phyloP scores from a whole-genome alignment of 2,888 invertebrate species.

The Synanthedon vespiformis region DNA sequence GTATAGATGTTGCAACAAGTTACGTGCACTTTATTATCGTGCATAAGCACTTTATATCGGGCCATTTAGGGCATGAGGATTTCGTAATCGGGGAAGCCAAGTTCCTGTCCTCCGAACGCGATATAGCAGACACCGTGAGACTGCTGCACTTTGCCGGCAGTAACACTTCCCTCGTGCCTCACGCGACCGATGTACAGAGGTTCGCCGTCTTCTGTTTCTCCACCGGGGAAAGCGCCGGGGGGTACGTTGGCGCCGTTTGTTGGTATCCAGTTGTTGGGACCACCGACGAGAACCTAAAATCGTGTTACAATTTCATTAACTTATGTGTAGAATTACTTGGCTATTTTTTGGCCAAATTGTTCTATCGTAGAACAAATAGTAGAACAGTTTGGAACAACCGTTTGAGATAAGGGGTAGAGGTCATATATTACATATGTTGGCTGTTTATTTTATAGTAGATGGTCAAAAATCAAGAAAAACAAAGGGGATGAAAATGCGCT shows the following conservation, averaged over 20 bases:
- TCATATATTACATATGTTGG: too few relatives aligned
- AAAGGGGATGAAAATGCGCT: too few relatives aligned
- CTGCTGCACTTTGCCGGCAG: slow-evolving; percentile 86
- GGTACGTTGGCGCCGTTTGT: slow-evolving; percentile 77
- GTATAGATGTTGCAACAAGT: too few relatives aligned
- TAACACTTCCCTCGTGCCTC: slow-evolving; percentile 80
- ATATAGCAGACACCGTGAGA: slow-evolving; percentile 87
- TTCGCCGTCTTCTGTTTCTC: slow-evolving; percentile 82
- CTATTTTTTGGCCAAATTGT: too few relatives aligned
- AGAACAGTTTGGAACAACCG: too few relatives aligned
- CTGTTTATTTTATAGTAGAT: too few relatives aligned
- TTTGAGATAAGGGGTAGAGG: neutral
- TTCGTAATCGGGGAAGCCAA: slow-evolving; percentile 85
- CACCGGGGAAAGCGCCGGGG: slow-evolving; percentile 79
- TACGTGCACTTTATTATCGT: too few relatives aligned
- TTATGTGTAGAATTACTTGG: too few relatives aligned
- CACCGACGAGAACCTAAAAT: slow-evolving; percentile 68
- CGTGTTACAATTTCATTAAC: neutral
- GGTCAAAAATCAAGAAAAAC: too few relatives aligned
- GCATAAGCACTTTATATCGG: neutral
- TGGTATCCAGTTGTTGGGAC: slow-evolving; percentile 78
- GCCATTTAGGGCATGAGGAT: slow-evolving; percentile 68
- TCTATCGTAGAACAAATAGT: too few relatives aligned
- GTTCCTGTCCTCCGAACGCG: slow-evolving; percentile 83
- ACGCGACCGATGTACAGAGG: slow-evolving; percentile 83